Conservation (phyloP, 2,888 invertebrate genomes). For the Siphonodentalium dalli region DNA sequence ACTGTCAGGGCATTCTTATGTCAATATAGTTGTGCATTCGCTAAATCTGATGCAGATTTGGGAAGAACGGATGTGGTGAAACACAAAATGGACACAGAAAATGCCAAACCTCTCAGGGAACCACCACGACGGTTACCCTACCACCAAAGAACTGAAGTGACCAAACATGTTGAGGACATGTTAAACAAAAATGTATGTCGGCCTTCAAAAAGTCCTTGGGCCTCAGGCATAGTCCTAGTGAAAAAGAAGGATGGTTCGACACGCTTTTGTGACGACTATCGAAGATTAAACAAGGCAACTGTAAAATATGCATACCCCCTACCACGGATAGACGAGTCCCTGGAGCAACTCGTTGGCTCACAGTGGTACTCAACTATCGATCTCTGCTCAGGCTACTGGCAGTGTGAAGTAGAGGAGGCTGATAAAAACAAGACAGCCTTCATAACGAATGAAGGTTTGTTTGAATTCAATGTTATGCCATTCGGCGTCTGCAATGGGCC, state of each 20-base stretch:
- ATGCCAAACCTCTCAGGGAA: conserved; percentile 14
- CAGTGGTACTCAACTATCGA: too few relatives aligned
- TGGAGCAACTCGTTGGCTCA: too few relatives aligned
- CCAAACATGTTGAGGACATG: conserved; percentile 14
- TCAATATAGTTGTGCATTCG: too few relatives aligned
- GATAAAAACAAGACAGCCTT: too few relatives aligned
- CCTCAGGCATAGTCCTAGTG: conserved; percentile 26
- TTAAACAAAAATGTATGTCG: conserved; percentile 22
- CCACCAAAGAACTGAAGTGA: conserved; percentile 20
- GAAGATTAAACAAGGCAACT: conserved; percentile 22
- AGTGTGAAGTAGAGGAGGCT: too few relatives aligned
- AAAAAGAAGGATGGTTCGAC: conserved; percentile 18
- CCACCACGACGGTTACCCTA: conserved; percentile 26
- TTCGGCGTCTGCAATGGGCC: too few relatives aligned
- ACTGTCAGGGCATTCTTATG: too few relatives aligned
- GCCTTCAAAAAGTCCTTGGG: conserved; percentile 21
- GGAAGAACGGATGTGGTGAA: conserved; percentile 19
- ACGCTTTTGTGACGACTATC: conserved; percentile 26
- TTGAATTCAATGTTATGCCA: too few relatives aligned
- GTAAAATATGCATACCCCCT: conserved; percentile 26
- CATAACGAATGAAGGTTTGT: too few relatives aligned
- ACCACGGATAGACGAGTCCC: too few relatives aligned
- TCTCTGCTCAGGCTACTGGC: too few relatives aligned
- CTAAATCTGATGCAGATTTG: conserved; percentile 12
- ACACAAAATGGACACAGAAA: conserved; percentile 12